phyloP scores from a whole-genome alignment of 1,140 invertebrate species.

The Scaptomyza hsui region DNA sequence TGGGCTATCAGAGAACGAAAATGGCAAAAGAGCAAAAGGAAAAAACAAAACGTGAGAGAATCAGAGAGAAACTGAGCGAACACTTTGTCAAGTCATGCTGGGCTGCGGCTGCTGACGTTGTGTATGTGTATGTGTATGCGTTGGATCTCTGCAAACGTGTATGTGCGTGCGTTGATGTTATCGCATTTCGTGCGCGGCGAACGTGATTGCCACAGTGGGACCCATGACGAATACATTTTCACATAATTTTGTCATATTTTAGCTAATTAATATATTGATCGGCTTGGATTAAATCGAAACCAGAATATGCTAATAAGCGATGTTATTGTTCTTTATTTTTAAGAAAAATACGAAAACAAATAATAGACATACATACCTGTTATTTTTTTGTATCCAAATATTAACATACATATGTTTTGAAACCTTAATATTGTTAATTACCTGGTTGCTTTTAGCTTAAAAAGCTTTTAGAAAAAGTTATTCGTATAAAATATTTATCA shows the following conservation, averaged over 20 bases:
- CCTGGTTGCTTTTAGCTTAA: no score
- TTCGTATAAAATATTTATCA: constrained; percentile 5
- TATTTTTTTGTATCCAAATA: no score
- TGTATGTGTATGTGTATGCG: constrained; percentile 12
- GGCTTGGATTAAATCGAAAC: background rate
- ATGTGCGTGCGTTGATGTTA: constrained; percentile 50
- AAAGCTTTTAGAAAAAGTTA: no score
- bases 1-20: constrained; percentile 23
- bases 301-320: background rate
- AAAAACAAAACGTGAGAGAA: constrained; percentile 24
- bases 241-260: constrained; percentile 4
- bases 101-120: constrained; percentile 28
- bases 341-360: background rate
- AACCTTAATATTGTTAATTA: background rate
- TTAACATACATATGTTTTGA: background rate
- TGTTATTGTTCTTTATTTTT: background rate
- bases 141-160: constrained; percentile 32
- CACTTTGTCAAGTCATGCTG: constrained; percentile 47
- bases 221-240: background rate
- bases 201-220: constrained; percentile 76
- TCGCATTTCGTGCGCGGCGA: constrained; percentile 72
- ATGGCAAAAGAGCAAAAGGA: constrained; percentile 22
- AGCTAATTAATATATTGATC: constrained; percentile 2
- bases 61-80: constrained; percentile 18
- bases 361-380: no score